Conservation (phyloP, 2,113 vertebrate genomes). For the Xerus inauris region DNA sequence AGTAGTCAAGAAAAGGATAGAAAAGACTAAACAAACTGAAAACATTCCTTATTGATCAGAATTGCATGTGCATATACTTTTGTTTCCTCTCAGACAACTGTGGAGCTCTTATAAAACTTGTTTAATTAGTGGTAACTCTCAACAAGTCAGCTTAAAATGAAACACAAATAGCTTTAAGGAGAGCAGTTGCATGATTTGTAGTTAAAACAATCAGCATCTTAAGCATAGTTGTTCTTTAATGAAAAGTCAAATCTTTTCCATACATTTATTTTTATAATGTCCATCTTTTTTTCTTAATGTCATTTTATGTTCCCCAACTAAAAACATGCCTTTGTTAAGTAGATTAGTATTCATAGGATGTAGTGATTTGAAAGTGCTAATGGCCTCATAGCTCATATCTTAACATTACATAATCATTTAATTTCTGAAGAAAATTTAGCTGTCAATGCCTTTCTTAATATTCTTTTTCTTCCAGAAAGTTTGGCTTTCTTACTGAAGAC, state of each 20-base stretch:
- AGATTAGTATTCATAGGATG: slow-evolving; percentile 35
- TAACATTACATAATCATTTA: slow-evolving; percentile 21
- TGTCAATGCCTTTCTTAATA: slow-evolving; percentile 46
- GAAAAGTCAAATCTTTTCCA: background rate
- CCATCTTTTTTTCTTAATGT: background rate
- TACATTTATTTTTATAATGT: background rate
- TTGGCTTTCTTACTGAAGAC: slow-evolving; percentile 48
- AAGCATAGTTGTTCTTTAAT: slow-evolving; percentile 23
- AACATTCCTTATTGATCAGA: background rate
- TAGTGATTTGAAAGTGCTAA: slow-evolving; percentile 38
- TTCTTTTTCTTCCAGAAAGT: background rate
- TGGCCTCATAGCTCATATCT: background rate
- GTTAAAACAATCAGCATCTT: slow-evolving; percentile 52
- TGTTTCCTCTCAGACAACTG: background rate
- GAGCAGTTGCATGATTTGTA: background rate
- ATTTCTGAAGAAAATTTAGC: slow-evolving; percentile 61
- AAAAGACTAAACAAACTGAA: background rate
- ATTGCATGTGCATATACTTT: background rate
- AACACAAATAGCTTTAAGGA: slow-evolving; percentile 28
- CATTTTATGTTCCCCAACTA: slow-evolving; percentile 19
- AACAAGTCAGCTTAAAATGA: slow-evolving; percentile 49
- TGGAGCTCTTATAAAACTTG: slow-evolving; percentile 33
- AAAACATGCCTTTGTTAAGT: slow-evolving; percentile 47
- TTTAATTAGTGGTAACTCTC: background rate
- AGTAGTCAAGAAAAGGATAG: background rate